These are phyloP conservation scores for Xyrauchen texanus DNA, from an alignment of 2,113 vertebrate genomes.

Conservation along the genomic window DNA sequence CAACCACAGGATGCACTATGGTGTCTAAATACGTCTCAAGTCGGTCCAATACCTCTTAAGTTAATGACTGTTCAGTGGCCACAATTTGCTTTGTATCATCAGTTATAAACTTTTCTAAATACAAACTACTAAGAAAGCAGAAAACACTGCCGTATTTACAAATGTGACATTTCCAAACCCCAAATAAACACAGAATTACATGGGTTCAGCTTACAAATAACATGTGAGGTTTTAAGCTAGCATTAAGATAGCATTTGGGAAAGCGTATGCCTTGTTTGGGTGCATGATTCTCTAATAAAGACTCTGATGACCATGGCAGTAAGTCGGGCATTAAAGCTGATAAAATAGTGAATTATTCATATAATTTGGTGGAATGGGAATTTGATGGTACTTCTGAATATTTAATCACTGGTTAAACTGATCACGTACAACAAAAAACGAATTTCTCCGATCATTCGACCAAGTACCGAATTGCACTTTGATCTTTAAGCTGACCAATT, in stretches of 20 bases:
- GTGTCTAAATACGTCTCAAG: background rate
- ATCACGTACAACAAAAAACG: background rate
- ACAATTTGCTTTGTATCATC: background rate
- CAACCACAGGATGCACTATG: background rate
- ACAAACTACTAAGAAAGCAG: background rate
- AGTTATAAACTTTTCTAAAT: background rate
- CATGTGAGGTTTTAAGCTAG: conserved; percentile 4
- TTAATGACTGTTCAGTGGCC: background rate
- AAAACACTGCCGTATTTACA: conserved; percentile 10
- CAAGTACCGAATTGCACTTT: background rate
- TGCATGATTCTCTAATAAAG: background rate
- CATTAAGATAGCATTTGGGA: background rate
- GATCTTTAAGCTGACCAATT: background rate
- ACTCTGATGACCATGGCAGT: background rate
- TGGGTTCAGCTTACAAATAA: background rate
- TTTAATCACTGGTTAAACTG: background rate
- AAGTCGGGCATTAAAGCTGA: too few species aligned
- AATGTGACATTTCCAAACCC: background rate
- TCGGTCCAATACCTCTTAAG: background rate
- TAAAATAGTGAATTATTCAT: background rate
- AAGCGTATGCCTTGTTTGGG: background rate
- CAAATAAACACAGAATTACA: conserved; percentile 12
- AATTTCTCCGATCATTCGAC: background rate
- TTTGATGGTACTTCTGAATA: too few species aligned
- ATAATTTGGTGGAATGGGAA: conserved; percentile 4